Percentiles rank a stretch among this genome's conserved stretches.
These are phyloP conservation scores for Pongo abelii DNA, from an alignment of 2,113 vertebrate genomes.

Conservation along the genomic window DNA sequence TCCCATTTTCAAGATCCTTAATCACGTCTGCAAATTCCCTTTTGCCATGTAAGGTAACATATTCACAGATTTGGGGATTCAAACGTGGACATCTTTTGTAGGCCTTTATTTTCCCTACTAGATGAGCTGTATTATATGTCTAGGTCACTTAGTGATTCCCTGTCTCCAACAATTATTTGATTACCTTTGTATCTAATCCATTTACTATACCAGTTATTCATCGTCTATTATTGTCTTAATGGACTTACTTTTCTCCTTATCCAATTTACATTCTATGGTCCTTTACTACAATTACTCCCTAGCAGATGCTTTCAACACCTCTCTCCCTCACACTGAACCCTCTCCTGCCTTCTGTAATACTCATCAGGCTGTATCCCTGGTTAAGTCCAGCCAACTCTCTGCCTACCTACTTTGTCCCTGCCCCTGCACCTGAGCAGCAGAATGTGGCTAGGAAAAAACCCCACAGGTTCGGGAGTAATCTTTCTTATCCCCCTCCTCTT, in stretches of 20 bases:
- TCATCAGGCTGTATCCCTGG: background rate
- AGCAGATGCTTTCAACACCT: background rate
- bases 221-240: background rate
- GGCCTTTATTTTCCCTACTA: background rate
- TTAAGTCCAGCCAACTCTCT: background rate
- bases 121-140: background rate
- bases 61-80: background rate
- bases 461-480: background rate
- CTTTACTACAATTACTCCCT: background rate
- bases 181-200: slow-evolving; percentile 1
- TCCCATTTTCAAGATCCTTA: background rate
- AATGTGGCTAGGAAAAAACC: background rate
- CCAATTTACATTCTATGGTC: background rate
- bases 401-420: background rate
- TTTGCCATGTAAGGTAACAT: background rate
- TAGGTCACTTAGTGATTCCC: background rate
- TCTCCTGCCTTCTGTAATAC: background rate
- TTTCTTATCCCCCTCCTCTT: background rate
- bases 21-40: background rate
- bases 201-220: background rate
- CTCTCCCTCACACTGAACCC: too few relatives aligned
- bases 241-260: background rate
- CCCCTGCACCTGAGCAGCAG: background rate
- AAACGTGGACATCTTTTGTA: background rate
- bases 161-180: background rate